phyloP scores from a whole-genome alignment of 2,113 vertebrate species.

The Bos taurus region DNA sequence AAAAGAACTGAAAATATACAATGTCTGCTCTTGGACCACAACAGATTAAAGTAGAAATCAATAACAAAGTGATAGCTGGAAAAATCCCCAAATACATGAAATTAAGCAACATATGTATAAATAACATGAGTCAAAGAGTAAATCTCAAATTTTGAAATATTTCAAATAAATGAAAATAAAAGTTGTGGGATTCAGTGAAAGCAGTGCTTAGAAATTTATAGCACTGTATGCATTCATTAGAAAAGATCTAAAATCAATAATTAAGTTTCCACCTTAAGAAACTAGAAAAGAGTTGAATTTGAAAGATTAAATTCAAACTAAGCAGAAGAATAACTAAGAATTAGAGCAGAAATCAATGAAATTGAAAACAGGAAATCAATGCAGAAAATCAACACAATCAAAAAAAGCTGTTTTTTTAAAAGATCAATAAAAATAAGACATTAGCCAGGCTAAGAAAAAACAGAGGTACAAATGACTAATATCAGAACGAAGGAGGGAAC shows the following conservation, averaged over 20 bases:
- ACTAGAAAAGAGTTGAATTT: background rate
- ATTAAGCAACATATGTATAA: background rate
- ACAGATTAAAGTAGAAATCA: background rate
- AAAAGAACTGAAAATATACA: background rate
- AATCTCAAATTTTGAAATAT: background rate
- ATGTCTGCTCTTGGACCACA: background rate
- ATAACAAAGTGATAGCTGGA: background rate
- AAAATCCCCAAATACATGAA: background rate
- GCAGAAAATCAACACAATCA: background rate
- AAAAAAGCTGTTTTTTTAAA: background rate
- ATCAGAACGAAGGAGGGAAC: background rate
- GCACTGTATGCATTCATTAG: background rate
- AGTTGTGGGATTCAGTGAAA: background rate
- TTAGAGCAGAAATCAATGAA: background rate
- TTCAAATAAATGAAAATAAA: background rate
- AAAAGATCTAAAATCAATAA: background rate
- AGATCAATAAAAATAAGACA: background rate
- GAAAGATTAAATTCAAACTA: background rate
- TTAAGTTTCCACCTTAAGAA: background rate
- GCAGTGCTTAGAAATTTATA: background rate
- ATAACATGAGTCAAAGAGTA: background rate
- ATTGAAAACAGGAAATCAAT: background rate
- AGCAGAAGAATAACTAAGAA: background rate
- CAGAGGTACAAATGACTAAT: background rate
- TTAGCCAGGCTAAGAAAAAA: background rate